Conservation (phyloP, 2,888 invertebrate genomes). For the Micoletzkya japonica region DNA sequence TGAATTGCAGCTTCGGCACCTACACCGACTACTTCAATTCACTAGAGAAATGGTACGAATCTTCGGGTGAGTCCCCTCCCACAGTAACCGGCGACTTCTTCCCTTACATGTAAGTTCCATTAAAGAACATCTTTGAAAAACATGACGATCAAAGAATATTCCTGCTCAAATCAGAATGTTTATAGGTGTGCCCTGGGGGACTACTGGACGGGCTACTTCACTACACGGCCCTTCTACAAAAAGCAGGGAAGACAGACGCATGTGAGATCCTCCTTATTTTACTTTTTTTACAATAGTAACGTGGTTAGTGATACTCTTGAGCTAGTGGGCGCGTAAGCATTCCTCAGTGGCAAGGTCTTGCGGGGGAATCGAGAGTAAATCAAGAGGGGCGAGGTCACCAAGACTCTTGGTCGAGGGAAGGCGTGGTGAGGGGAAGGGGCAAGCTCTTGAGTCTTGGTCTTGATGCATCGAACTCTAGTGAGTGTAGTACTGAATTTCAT, state of each 20-base stretch:
- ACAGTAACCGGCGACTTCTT: conserved; percentile 90
- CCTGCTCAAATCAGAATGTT: neutral
- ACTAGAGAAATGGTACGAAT: conserved; percentile 65
- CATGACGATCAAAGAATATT: too few species aligned
- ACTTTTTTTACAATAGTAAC: neutral
- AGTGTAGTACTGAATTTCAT: neutral
- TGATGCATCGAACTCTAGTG: neutral
- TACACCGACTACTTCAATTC: conserved; percentile 49
- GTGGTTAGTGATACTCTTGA: neutral
- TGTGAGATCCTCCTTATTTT: conserved; percentile 30
- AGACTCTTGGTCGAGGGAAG: too few species aligned
- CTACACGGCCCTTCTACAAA: conserved; percentile 77
- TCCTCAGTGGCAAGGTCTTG: too few species aligned
- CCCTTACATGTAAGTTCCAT: conserved; percentile 68
- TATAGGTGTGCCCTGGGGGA: conserved; percentile 74
- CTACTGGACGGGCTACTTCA: conserved; percentile 96
- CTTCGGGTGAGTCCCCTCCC: conserved; percentile 67
- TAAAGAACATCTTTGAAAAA: too few species aligned
- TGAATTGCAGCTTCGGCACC: conserved; percentile 45
- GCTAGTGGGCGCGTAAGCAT: too few species aligned
- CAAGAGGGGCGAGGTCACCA: too few species aligned
- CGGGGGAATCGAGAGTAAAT: too few species aligned
- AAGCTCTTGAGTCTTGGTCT: too few species aligned
- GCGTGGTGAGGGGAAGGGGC: too few species aligned
- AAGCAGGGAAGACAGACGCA: conserved; percentile 73